These are phyloP conservation scores for Dryoscopus gambensis DNA, from an alignment of 2,113 vertebrate genomes.

Conservation along the genomic window DNA sequence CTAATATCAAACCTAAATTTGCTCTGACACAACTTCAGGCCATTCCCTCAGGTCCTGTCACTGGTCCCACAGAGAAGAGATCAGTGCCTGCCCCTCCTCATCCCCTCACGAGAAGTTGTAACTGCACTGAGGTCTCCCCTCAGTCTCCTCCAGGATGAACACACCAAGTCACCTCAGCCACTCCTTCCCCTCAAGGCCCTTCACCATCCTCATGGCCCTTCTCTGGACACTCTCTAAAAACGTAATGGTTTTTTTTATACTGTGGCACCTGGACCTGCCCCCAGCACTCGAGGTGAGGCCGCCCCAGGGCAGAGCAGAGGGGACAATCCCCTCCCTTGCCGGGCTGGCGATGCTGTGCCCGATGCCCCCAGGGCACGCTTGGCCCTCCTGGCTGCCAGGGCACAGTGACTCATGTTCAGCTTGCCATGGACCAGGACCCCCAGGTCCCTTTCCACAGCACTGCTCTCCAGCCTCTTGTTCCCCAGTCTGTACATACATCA, in stretches of 20 bases:
- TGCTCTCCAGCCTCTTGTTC: background rate
- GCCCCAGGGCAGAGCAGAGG: background rate
- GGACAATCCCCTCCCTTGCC: background rate
- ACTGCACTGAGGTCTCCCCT: background rate
- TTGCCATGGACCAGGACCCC: background rate
- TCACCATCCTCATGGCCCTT: background rate
- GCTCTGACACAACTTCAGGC: background rate
- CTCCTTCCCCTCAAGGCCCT: background rate
- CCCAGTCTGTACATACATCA: too few species aligned
- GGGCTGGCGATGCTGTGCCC: background rate
- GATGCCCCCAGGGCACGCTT: background rate
- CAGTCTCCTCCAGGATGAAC: background rate
- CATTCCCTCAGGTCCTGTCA: background rate
- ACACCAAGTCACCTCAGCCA: background rate
- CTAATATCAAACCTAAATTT: background rate
- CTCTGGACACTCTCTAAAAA: background rate
- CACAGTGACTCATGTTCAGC: background rate
- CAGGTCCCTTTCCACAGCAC: accelerated
- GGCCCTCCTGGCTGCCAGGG: background rate
- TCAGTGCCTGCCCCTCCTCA: background rate
- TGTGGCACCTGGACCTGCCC: background rate
- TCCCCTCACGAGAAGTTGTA: background rate
- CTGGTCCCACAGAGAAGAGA: background rate
- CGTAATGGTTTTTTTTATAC: background rate
- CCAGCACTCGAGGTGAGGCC: background rate